Evolutionary conservation across 2,888 invertebrate genomes (phyloP), one percentile per base, ranked within the genome.

Genomic region (Megalurothrips usitatus): DNA sequence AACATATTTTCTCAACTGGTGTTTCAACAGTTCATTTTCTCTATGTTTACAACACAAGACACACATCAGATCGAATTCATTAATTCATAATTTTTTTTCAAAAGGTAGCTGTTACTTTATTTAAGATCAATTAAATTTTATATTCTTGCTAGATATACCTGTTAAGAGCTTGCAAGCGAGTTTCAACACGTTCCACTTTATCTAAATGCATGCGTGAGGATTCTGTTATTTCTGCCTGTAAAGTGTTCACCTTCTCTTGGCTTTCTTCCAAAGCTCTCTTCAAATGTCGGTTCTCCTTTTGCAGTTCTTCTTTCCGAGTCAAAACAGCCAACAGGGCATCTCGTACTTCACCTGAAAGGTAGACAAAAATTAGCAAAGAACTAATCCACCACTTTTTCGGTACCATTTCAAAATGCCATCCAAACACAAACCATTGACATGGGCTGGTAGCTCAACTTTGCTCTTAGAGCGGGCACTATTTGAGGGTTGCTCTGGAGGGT

Each of bases 1-100:
- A 84, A 96, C 93, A 87, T 96, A 96, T 85, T 94, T 94, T 84
- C 93, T 91, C 82, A 96, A 87, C 86, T 96, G 96, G 84, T 94
- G 94, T 85, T 95, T 94, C 84, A 96, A 88, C 83, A 93, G 89
- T 83, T 94, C 94, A 88, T 96, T 96, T 87, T 96, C 96, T 85
- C 94, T 94, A 85, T 14, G 58, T 4, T 9, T 6, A 19, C 19
- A 58, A 14, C 19, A 58, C 6, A 58, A 14, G 58, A 58, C 10
- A 75, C 6, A 58, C n/a, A 52, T 3, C 34, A 17, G 47, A 81
- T 82, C 68, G 17, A n/a, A 23, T 28, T 26, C 1, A 63, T 8
- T n/a, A 78, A 83, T 43, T 43, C 11, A 81, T 12, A 49, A 81
- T 34, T 81, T 19, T 19, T 28, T n/a, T n/a, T 47, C 78, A n/a